Evolutionary conservation across 2,888 invertebrate species (phyloP).

Genomic region (Myathropa florea): DNA sequence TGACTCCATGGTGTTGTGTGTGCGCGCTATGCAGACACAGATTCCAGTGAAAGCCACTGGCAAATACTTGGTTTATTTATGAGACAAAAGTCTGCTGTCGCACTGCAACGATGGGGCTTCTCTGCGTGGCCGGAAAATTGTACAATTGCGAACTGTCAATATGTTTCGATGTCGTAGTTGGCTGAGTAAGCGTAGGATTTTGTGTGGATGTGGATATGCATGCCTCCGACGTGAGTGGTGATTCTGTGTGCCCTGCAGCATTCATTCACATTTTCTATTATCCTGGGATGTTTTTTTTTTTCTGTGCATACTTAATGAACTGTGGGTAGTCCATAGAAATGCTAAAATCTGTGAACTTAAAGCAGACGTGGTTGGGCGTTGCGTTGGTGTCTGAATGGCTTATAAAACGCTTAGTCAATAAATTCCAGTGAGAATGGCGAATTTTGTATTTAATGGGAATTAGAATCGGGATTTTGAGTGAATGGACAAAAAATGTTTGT

Average conservation of each 20-base stretch:
- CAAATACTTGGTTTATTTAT: slow-evolving; percentile 63
- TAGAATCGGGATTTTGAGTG: no score
- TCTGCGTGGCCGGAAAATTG: slow-evolving; percentile 39
- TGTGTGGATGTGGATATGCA: neutral
- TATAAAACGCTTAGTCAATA: neutral
- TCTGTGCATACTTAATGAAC: neutral
- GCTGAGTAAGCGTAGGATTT: neutral
- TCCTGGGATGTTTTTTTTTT: neutral
- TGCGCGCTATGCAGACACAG: neutral
- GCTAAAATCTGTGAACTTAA: neutral
- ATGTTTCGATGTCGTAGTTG: slow-evolving; percentile 1
- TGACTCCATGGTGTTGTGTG: neutral
- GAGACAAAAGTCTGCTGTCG: slow-evolving; percentile 45
- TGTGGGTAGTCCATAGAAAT: neutral
- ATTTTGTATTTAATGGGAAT: no score
- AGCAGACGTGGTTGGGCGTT: no score
- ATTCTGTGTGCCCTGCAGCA: neutral
- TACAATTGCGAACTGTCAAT: slow-evolving; percentile 57
- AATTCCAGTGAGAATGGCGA: neutral
- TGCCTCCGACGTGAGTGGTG: neutral
- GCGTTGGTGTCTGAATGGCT: neutral
- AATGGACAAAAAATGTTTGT: no score
- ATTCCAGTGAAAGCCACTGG: slow-evolving; percentile 34
- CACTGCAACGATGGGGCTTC: neutral
- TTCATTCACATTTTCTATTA: neutral